A percentile compares a stretch with the other conserved stretches of the same genome.
Conservation (phyloP, 2,888 invertebrate species). For the Eupithecia vulgata region DNA sequence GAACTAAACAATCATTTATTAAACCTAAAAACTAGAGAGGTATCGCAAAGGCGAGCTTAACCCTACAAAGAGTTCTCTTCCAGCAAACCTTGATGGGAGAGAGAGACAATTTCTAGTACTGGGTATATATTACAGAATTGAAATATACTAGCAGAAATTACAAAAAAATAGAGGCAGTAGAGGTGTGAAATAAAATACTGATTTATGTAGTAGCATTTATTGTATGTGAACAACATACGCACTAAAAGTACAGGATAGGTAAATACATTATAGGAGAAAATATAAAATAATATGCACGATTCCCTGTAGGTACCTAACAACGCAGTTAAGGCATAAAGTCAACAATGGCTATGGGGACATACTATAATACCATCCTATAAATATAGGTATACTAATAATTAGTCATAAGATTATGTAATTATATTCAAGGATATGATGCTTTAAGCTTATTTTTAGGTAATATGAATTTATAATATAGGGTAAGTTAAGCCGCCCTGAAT, state of each 20-base stretch:
- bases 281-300: slow-evolving; percentile 68
- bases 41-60: too few species aligned
- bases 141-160: not conserved
- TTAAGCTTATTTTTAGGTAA: slow-evolving; percentile 26
- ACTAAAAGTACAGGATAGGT: slow-evolving; percentile 56
- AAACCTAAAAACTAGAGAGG: too few species aligned
- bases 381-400: slow-evolving; percentile 12
- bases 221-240: slow-evolving; percentile 62
- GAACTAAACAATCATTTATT: too few species aligned
- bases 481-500: not conserved
- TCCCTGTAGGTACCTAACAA: slow-evolving; percentile 72
- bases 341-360: slow-evolving; percentile 31
- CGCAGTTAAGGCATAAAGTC: slow-evolving; percentile 56
- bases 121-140: too few species aligned
- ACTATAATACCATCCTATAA: slow-evolving; percentile 20
- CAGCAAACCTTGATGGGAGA: too few species aligned
- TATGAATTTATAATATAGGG: slow-evolving; percentile 2
- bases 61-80: too few species aligned
- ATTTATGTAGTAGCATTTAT: slow-evolving; percentile 59
- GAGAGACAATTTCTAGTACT: too few species aligned
- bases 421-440: slow-evolving; percentile 31
- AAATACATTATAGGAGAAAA: slow-evolving; percentile 58
- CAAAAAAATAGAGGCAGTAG: not conserved
- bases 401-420: slow-evolving; percentile 17
- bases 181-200: slow-evolving; percentile 44